phyloP scores from a whole-genome alignment of 2,888 invertebrate genomes.

The Tetropium fuscum region DNA sequence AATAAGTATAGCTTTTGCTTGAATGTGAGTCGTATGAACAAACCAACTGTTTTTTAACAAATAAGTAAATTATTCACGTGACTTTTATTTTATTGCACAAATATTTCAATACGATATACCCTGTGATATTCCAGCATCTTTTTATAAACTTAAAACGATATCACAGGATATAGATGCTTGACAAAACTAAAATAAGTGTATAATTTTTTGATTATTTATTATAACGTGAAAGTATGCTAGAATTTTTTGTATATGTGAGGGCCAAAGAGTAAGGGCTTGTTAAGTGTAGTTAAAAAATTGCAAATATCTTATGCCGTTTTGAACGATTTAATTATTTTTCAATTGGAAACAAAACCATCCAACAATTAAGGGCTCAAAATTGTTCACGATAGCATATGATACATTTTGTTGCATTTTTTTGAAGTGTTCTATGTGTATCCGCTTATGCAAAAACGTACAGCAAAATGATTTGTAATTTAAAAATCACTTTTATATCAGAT shows the following conservation, averaged over 20 bases:
- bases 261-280: slow-evolving; percentile 35
- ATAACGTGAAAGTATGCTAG: slow-evolving; percentile 45
- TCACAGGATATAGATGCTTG: slow-evolving; percentile 39
- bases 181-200: slow-evolving; percentile 39
- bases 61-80: slow-evolving; percentile 46
- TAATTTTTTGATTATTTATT: slow-evolving; percentile 54
- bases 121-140: slow-evolving; percentile 43
- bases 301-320: slow-evolving; percentile 32
- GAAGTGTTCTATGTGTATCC: neutral
- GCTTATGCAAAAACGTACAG: slow-evolving; percentile 28
- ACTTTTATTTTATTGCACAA: slow-evolving; percentile 45
- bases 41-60: slow-evolving; percentile 51
- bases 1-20: slow-evolving; percentile 57
- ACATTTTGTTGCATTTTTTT: slow-evolving; percentile 35
- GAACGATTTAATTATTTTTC: slow-evolving; percentile 41
- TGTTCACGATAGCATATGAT: slow-evolving; percentile 45
- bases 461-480: slow-evolving; percentile 33
- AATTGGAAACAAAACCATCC: slow-evolving; percentile 33
- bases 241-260: slow-evolving; percentile 29
- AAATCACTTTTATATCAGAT: slow-evolving; percentile 46
- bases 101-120: slow-evolving; percentile 33
- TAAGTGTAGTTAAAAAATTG: slow-evolving; percentile 32
- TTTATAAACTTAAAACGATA: slow-evolving; percentile 46
- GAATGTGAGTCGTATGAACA: slow-evolving; percentile 51
- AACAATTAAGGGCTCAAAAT: slow-evolving; percentile 53